phyloP scores from a whole-genome alignment of 2,797 vertebrate genomes.

The Sebastes taczanowskii region DNA sequence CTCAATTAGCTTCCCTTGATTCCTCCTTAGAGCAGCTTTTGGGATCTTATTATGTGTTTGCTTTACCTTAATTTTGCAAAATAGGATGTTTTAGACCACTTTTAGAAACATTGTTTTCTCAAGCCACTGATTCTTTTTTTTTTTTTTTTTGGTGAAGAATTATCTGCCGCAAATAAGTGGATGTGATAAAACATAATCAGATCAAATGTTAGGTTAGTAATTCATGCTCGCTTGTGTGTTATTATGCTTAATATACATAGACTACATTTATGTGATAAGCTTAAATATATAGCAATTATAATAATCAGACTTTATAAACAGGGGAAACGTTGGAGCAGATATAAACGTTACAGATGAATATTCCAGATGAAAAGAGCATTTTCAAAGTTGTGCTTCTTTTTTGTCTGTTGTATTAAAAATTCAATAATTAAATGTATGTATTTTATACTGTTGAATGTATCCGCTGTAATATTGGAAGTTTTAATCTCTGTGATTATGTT shows the following conservation, averaged over 20 bases:
- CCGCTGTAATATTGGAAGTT: background rate
- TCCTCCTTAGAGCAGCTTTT: slow-evolving; percentile 50
- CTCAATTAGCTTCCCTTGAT: slow-evolving; percentile 72
- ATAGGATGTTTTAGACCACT: slow-evolving; percentile 20
- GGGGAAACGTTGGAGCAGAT: background rate
- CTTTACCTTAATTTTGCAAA: slow-evolving; percentile 37
- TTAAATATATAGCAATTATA: slow-evolving; percentile 7
- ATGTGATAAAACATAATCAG: slow-evolving; percentile 9
- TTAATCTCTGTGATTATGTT: background rate
- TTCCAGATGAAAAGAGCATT: background rate
- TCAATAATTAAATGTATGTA: background rate
- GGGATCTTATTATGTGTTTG: slow-evolving; percentile 47
- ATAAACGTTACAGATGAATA: background rate
- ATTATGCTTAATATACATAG: background rate
- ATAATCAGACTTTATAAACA: background rate
- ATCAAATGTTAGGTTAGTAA: background rate
- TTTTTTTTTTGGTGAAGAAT: background rate
- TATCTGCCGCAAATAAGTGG: background rate
- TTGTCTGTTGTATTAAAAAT: background rate
- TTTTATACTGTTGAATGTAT: background rate
- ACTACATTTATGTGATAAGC: background rate
- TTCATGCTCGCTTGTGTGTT: background rate
- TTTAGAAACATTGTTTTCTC: slow-evolving; percentile 17
- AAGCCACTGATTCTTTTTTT: slow-evolving; percentile 3
- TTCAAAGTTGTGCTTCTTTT: background rate